phyloP scores from a whole-genome alignment of 2,113 vertebrate genomes.

The Psettodes erumei region DNA sequence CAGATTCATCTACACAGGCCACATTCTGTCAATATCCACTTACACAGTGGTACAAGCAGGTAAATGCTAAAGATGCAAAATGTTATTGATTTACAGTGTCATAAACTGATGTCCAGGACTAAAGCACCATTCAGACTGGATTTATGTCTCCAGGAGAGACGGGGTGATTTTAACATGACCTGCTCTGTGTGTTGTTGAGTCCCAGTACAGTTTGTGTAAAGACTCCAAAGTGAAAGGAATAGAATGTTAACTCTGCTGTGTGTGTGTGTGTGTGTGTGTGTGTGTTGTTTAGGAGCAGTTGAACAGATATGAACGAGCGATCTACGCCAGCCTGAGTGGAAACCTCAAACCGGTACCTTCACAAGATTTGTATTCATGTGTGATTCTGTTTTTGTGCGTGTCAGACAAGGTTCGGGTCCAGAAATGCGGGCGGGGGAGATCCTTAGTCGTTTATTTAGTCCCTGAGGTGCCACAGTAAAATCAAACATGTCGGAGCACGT shows the following conservation, averaged over 20 bases:
- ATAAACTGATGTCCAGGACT: too few relatives aligned
- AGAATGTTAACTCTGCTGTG: too few relatives aligned
- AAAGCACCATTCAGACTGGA: too few relatives aligned
- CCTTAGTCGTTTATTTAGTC: neutral
- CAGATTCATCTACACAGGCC: neutral
- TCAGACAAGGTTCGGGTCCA: too few relatives aligned
- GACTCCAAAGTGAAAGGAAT: too few relatives aligned
- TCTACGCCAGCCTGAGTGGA: slow-evolving; percentile 95
- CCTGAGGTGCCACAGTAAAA: too few relatives aligned
- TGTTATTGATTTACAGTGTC: too few relatives aligned
- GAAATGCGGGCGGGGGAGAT: neutral
- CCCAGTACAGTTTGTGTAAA: too few relatives aligned
- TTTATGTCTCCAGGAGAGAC: too few relatives aligned
- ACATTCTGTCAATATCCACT: neutral
- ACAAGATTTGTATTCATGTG: slow-evolving; percentile 5
- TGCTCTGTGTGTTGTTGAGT: too few relatives aligned
- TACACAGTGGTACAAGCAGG: neutral
- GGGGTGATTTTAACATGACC: neutral
- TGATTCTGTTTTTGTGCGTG: too few relatives aligned
- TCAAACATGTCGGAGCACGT: too few relatives aligned
- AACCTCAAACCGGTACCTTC: slow-evolving; percentile 92
- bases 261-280: neutral
- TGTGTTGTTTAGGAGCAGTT: slow-evolving; percentile 84
- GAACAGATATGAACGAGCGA: slow-evolving; percentile 91
- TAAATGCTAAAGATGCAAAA: neutral